Evolutionary conservation across 2,888 invertebrate genomes (phyloP), one percentile per base, ranked within the genome.

Genomic region (Tinea trinotella): DNA sequence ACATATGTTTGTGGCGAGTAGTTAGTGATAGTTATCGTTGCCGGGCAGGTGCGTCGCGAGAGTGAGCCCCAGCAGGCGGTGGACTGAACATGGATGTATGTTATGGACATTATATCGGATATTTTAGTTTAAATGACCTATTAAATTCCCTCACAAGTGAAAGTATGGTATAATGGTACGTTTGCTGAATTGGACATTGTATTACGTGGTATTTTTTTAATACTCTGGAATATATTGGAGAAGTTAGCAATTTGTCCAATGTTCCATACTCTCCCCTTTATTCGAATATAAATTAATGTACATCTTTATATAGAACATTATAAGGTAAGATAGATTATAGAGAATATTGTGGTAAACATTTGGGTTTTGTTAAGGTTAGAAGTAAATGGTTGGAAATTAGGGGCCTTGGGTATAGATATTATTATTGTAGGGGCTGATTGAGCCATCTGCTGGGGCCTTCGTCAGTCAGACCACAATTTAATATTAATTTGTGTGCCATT

Each of bases 41-140:
- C 12, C 48, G 50, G 50, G 18, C 50, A 50, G 50, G 50, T 50
- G 50, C 50, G 12, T 24, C 50, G 50, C 50, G 50, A 3, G 50
- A 50, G 18, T 50, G 24, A 50, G 50, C 50, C 22, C 24, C 24
- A 24, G 18, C 46, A 46, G 46, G 19, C 46, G 19, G 40, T n/a
- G 40, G 15, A 40, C 40, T 13, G 7, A 22, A 22, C 22, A 30
- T 7, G 30, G 30, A 30, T n/a, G 4, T 30, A 30, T 30, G 30
- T 30, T 30, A n/a, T n/a, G n/a, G n/a, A n/a, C n/a, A n/a, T n/a
- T n/a, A n/a, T n/a, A n/a, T n/a, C n/a, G n/a, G n/a, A n/a, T n/a
- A n/a, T n/a, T n/a, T n/a, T n/a, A n/a, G n/a, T n/a, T n/a, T n/a
- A n/a, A n/a, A n/a, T n/a, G n/a, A n/a, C n/a, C n/a, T n/a, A n/a